phyloP scores from a whole-genome alignment of 2,888 invertebrate genomes.

The Plebejus melissa region DNA sequence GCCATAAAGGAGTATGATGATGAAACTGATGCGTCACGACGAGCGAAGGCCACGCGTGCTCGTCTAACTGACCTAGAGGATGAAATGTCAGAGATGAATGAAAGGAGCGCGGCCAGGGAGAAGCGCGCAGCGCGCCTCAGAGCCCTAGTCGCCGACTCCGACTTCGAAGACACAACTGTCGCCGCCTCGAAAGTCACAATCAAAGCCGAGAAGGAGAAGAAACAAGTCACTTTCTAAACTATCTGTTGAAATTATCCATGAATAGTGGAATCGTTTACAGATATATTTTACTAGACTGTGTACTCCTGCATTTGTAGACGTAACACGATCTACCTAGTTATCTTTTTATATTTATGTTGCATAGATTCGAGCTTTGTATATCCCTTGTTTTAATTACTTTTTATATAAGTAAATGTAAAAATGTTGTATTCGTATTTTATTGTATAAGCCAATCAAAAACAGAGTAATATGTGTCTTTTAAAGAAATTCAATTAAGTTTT shows the following conservation, averaged over 20 bases:
- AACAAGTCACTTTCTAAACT: conserved; percentile 70
- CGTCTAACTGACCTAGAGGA: conserved; percentile 85
- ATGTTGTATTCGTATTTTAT: conserved; percentile 7
- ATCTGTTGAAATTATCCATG: conserved; percentile 43
- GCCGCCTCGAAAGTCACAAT: conserved; percentile 60
- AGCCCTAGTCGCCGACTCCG: conserved; percentile 82
- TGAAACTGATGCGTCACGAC: conserved; percentile 78
- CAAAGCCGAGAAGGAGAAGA: conserved; percentile 69
- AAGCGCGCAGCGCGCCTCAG: conserved; percentile 84
- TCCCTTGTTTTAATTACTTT: conserved; percentile 60
- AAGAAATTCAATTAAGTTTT: neutral
- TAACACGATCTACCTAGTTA: conserved; percentile 57
- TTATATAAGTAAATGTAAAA: conserved; percentile 2
- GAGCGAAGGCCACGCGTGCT: conserved; percentile 83
- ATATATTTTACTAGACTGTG: conserved; percentile 59
- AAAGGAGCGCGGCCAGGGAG: conserved; percentile 84
- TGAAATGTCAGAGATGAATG: conserved; percentile 85
- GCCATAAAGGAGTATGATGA: conserved; percentile 75
- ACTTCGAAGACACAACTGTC: conserved; percentile 57
- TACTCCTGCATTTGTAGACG: conserved; percentile 63
- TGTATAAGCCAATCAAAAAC: neutral
- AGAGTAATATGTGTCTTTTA: neutral
- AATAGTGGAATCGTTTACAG: conserved; percentile 41
- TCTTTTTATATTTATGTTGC: conserved; percentile 59
- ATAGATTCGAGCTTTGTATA: conserved; percentile 66